phyloP scores from a whole-genome alignment of 2,888 invertebrate species.

The Junonia oenone region DNA sequence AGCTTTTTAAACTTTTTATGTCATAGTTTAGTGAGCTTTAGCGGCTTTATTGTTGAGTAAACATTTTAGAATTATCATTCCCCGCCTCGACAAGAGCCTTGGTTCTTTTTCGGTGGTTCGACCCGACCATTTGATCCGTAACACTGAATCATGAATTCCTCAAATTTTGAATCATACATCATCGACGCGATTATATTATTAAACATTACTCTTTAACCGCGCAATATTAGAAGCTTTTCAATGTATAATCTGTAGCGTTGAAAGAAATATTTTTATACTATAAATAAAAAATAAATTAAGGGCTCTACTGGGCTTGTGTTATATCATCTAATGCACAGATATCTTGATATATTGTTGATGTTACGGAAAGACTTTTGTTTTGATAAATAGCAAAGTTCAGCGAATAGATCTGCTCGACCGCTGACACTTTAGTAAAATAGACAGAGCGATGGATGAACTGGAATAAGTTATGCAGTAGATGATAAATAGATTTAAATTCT shows the following conservation, averaged over 20 bases:
- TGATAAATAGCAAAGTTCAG: constrained; percentile 55
- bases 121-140: neutral
- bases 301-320: constrained; percentile 42
- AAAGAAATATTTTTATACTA: constrained; percentile 41
- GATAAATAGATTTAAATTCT: neutral
- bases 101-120: constrained; percentile 41
- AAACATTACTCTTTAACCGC: constrained; percentile 19
- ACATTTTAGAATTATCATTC: constrained; percentile 61
- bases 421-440: constrained; percentile 66
- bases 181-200: constrained; percentile 17
- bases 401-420: constrained; percentile 46
- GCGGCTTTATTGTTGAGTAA: constrained; percentile 73
- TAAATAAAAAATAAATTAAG: constrained; percentile 51
- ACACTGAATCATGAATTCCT: neutral
- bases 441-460: constrained; percentile 42
- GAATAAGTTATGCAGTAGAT: constrained; percentile 40
- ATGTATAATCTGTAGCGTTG: constrained; percentile 40
- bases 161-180: constrained; percentile 18
- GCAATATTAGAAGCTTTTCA: constrained; percentile 32
- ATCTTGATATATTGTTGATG: constrained; percentile 59
- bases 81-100: constrained; percentile 41
- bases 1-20: constrained; percentile 79
- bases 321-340: constrained; percentile 39
- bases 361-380: constrained; percentile 59
- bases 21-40: constrained; percentile 71